phyloP scores from a whole-genome alignment of 2,888 invertebrate genomes.

The Litoditis marina region DNA sequence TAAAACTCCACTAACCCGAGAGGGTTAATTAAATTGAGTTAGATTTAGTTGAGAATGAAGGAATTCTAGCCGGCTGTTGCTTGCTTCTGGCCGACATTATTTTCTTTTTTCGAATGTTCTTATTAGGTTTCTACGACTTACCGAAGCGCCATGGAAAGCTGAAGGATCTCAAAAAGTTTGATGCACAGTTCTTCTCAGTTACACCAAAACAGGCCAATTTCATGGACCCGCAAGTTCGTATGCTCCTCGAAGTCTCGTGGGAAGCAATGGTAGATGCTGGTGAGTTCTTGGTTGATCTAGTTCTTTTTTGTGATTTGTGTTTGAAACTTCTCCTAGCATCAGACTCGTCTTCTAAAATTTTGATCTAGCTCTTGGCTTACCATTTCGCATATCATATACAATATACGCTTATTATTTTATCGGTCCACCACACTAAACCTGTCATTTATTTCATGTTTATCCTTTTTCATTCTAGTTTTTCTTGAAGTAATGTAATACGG shows the following conservation, averaged over 20 bases:
- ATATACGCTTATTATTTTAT: no score
- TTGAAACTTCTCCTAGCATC: background rate
- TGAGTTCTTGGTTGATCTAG: no score
- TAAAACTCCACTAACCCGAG: no score
- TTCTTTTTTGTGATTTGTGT: background rate
- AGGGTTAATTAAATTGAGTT: no score
- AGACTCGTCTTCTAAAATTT: background rate
- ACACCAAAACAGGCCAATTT: constrained; percentile 64
- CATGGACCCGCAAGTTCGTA: constrained; percentile 88
- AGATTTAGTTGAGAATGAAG: background rate
- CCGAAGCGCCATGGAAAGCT: constrained; percentile 66
- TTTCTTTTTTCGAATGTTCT: background rate
- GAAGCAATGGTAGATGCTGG: constrained; percentile 88
- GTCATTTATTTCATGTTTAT: no score
- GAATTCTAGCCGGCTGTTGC: no score
- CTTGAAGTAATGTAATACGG: no score
- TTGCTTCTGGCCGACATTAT: no score
- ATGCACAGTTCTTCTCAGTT: constrained; percentile 63
- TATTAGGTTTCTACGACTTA: constrained; percentile 64
- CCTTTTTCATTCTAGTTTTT: no score
- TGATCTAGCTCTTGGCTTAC: no score
- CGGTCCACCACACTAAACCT: no score
- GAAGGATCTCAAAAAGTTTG: constrained; percentile 65
- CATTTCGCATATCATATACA: no score
- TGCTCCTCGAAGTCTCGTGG: constrained; percentile 85